Base-by-base conservation (phyloP, 2,888 invertebrate genomes). In the Pammene fasciana region DNA sequence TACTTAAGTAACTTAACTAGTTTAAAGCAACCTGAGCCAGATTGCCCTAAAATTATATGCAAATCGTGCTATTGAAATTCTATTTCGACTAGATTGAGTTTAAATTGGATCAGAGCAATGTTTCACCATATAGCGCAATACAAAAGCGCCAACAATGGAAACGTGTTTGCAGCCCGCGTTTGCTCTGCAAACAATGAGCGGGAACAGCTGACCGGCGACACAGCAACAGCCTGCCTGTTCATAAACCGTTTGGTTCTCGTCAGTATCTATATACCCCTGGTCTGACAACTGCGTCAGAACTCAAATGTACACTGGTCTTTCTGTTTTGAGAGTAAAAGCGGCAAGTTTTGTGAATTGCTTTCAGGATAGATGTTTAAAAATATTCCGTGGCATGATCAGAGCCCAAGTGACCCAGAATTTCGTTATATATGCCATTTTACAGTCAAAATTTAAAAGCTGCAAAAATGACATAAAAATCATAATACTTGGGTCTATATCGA, bases 111-210 rank as follows among this genome's bases (percentile, higher is more conserved):
- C 50, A 41, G 50, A 34, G 41, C 26, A 26, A 50, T 41, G 41
- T 50, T 62, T 38, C 50, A 62, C 50, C 48, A 62, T 62, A 41
- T 3, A 62, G 26, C 50, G 41, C 62, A 18, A 62, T 52, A 62
- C 41, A 9, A 36, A 50, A 61, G 48, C 36, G 46, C 26, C 50
- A 38, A 65, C 60, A 70, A 60, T 60, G 54, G 38, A 60, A 70
- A 65, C 65, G 59, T 59, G 59, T 70, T 68, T 64, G 64, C 48
- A 1, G 50, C 38, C 54, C 38, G 54, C 26, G 45, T 57, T 57
- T 65, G 65, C n/a, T 38, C 36, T 2, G 46, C 65, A 54, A 65
- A 70, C 59, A 65, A 65, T 52, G 46, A 48, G 10, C 46, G 43
- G 18, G 50, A 65, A 60, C 59, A 65, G 65, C 65, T 65, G 65